phyloP scores from a whole-genome alignment of 2,888 invertebrate species.

The Drosophila kambysellisi region DNA sequence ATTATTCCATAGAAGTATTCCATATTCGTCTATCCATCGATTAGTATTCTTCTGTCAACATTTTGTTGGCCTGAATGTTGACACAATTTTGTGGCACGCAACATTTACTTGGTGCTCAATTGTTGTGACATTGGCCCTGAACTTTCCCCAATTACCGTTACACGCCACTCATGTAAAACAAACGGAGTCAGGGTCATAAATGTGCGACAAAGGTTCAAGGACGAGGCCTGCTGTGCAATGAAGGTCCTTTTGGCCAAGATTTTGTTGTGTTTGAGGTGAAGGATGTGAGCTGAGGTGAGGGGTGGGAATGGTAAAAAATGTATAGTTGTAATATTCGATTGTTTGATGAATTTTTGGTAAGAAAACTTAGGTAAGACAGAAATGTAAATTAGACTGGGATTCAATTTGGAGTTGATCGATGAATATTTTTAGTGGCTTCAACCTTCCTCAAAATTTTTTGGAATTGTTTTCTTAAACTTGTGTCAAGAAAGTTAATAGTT shows the following conservation, averaged over 20 bases:
- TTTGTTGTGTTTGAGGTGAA: neutral
- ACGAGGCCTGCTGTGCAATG: neutral
- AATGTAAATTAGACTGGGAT: neutral
- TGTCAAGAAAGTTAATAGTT: neutral
- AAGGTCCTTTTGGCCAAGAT: neutral
- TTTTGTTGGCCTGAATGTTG: constrained; percentile 30
- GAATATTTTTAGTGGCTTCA: neutral
- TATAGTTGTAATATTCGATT: neutral
- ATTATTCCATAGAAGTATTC: neutral
- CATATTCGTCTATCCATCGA: too few species aligned
- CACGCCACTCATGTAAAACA: constrained; percentile 25
- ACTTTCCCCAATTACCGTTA: constrained; percentile 52
- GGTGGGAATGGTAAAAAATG: neutral
- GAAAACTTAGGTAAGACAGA: neutral
- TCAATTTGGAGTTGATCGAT: neutral
- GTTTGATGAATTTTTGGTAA: too few species aligned
- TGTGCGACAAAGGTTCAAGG: constrained; percentile 45
- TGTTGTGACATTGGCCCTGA: constrained; percentile 51
- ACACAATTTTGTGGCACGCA: constrained; percentile 35
- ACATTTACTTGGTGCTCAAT: constrained; percentile 35
- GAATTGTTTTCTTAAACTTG: neutral
- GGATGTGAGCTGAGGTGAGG: neutral
- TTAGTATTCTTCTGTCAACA: too few species aligned
- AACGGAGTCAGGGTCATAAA: constrained; percentile 23
- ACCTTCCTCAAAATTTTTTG: neutral